These are phyloP conservation scores for Danaus plexippus DNA, from an alignment of 1,140 invertebrate species.

Conservation along the genomic window DNA sequence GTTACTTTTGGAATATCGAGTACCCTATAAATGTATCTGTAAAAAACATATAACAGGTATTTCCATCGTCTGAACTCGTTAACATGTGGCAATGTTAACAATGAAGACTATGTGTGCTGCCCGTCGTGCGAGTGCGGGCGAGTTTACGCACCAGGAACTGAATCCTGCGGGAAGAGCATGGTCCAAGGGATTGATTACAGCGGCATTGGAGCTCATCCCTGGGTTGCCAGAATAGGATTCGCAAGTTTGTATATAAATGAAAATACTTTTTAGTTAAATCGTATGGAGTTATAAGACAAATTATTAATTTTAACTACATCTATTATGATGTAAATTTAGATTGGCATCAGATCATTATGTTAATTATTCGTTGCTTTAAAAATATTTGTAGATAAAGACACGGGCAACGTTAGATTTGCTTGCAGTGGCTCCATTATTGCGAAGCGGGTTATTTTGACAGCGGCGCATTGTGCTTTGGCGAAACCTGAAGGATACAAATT, in stretches of 20 bases:
- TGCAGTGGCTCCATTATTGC: conserved; percentile 80
- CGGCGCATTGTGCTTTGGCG: conserved; percentile 80
- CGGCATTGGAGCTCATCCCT: conserved; percentile 78
- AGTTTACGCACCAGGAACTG: conserved; percentile 40
- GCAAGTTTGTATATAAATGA: conserved; percentile 62
- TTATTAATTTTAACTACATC: no score
- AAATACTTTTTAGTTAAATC: no score
- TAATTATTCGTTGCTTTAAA: background rate
- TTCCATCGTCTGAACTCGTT: conserved; percentile 65
- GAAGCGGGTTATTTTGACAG: conserved; percentile 75
- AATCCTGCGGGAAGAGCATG: conserved; percentile 74
- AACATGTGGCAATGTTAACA: conserved; percentile 58
- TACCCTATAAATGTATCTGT: no score
- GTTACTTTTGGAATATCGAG: no score
- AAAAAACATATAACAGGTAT: conserved; percentile 30
- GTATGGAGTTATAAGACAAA: no score
- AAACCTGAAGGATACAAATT: conserved; percentile 78
- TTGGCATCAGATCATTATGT: no score
- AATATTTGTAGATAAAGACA: conserved; percentile 70
- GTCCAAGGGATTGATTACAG: conserved; percentile 75
- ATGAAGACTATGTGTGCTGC: conserved; percentile 66
- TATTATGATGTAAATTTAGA: no score
- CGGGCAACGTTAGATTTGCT: conserved; percentile 75
- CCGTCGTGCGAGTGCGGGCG: conserved; percentile 55
- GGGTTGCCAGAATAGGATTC: conserved; percentile 77